Conservation (phyloP, 2,888 invertebrate species). For the Apodemia zela region DNA sequence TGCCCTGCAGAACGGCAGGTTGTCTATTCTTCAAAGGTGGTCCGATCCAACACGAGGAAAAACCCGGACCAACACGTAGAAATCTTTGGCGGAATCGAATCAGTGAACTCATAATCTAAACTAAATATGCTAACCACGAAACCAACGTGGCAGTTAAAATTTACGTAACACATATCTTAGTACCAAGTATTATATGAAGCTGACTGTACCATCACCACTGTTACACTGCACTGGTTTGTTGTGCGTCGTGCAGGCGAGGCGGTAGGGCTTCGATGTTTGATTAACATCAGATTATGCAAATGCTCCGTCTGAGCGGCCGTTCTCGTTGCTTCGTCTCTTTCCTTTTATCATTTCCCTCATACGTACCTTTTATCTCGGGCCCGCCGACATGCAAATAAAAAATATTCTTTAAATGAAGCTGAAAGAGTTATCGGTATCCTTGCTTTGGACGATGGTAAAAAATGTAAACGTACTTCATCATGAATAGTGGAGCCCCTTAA, state of each 20-base stretch:
- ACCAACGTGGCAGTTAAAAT: too few relatives aligned
- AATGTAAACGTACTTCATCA: constrained; percentile 67
- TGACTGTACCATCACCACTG: too few relatives aligned
- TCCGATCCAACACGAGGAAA: too few relatives aligned
- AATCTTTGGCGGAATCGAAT: too few relatives aligned
- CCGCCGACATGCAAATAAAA: constrained; percentile 73
- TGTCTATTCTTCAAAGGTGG: too few relatives aligned
- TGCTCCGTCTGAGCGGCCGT: constrained; percentile 72
- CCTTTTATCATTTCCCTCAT: constrained; percentile 64
- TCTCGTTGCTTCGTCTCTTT: constrained; percentile 69
- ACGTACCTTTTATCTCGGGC: constrained; percentile 69
- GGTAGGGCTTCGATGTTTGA: constrained; percentile 65
- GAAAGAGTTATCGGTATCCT: constrained; percentile 71
- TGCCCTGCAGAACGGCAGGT: too few relatives aligned
- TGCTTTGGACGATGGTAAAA: constrained; percentile 50
- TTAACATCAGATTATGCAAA: constrained; percentile 80
- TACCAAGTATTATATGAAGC: too few relatives aligned
- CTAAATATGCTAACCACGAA: too few relatives aligned
- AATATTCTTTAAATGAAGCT: constrained; percentile 63
- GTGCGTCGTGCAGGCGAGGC: constrained; percentile 36
- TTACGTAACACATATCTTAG: too few relatives aligned
- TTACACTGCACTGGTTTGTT: constrained; percentile 26
- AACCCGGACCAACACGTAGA: too few relatives aligned
- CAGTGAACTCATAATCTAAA: too few relatives aligned
- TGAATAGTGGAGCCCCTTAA: constrained; percentile 43